Evolutionary conservation across 2,113 vertebrate species (phyloP), one percentile per base, ranked within the genome.

Genomic region (Eulemur macaco): DNA sequence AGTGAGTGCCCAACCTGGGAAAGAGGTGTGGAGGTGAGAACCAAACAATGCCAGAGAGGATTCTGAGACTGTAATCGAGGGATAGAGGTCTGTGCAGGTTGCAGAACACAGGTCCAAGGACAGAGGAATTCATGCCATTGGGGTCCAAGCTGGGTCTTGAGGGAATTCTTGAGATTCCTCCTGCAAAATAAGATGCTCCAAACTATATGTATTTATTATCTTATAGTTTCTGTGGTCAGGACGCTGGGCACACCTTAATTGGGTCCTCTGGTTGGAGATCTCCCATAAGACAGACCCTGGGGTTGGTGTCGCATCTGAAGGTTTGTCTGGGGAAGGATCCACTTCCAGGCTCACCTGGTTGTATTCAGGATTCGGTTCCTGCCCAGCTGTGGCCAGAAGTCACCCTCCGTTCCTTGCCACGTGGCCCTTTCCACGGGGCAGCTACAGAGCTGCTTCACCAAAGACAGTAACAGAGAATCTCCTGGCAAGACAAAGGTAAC

Each of bases 301-400:
- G n/a, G 45, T 20, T 20, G 13, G 68, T 60, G 29, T 66, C 50
- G 68, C 37, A 2, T 17, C 31, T 1, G 4, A 20, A n/a, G 60
- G 14, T 1, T 50, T 17, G 1, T 0, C 5, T 10, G 10, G 15
- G 86, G 42, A 27, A 80, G 52, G 42, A 8, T 6, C 52, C 52
- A 34, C 39, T 9, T n/a, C 9, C 6, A 21, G 5, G n/a, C 34
- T 23, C 21, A n/a, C 31, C 0, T 29, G 42, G 47, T 23, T 9
- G 13, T 58, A 52, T 29, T 37, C 31, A 39, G 5, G 29, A 6
- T 25, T 25, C 23, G 9, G 37, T 20, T 47, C 80, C 20, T 29
- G 34, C 1, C 78, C 1, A 17, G 69, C 56, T 39, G 42, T 50
- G 68, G 54, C 39, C 10, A 23, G 31, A n/a, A 31, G 4, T 25